Base-by-base conservation (phyloP, 2,113 vertebrate species). In the Apodemus speciosus region DNA sequence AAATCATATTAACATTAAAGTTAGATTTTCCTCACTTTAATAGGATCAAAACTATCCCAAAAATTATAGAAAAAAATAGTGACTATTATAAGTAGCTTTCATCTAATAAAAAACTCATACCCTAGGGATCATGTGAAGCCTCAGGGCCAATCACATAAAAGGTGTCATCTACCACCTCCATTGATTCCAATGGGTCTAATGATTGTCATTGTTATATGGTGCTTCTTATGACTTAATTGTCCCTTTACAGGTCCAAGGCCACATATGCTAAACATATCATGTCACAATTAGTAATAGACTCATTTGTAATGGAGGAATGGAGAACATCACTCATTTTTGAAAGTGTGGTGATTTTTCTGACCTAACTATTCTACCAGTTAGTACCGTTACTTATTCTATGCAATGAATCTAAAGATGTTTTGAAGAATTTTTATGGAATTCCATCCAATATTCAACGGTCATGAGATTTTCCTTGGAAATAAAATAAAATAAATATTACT, bases 381-480 rank as follows among this genome's bases (percentile, higher is more conserved):
- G 27, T 60, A 68, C 9, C 89, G 35, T 43, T 81, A 69, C 7
- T 88, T 27, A 81, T 88, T 88, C 10, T 86, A 73, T 79, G 38
- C n/a, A 90, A 64, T 81, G 35, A 2, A 49, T 89, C 86, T 76
- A 94, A 84, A 14, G 9, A 21, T 13, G 18, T 20, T 9, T 43
- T 46, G 73, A 14, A 68, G 1, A 38, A 87, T 88, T 95, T 58
- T 35, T 40, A 27, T 87, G 69, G 7, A 58, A 66, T 51, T 94
- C 80, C 89, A 53, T 51, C n/a, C 81, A 84, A 97, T 85, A 87
- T 43, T 7, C 92, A 9, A 89, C 73, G 2, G 14, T 68, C 21
- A 69, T 11, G 53, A 94, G 23, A 77, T 14, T 90, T 27, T 71
- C 4, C 15, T 40, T 43, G 13, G 15, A 35, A 46, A 62, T 32